Evolutionary conservation across 2,888 invertebrate genomes (phyloP).

Genomic region (Scrobipalpa atriplicella): DNA sequence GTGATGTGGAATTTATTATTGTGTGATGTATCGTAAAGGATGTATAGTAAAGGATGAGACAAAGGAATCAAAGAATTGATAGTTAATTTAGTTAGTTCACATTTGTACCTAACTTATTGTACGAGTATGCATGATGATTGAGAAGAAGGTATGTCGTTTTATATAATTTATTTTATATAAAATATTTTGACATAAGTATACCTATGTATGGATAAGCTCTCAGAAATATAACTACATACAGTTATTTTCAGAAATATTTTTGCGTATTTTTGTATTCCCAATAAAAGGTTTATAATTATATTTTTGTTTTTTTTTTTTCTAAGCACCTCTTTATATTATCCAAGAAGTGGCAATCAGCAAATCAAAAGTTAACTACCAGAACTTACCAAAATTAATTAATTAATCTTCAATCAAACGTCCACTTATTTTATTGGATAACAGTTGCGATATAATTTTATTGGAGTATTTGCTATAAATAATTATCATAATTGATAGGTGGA

Average conservation of each 20-base stretch:
- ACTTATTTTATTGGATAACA: too few relatives aligned
- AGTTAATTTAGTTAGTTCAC: constrained; percentile 12
- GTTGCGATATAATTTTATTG: too few relatives aligned
- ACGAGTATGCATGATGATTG: constrained; percentile 12
- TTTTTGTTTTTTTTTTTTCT: neutral
- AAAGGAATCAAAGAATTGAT: neutral
- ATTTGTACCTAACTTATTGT: constrained; percentile 21
- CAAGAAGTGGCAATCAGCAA: neutral
- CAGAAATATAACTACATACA: neutral
- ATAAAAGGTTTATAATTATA: neutral
- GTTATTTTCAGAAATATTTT: neutral
- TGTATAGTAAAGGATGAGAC: neutral
- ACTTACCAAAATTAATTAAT: too few relatives aligned
- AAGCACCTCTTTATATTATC: neutral
- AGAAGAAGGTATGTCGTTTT: constrained; percentile 5
- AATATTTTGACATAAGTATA: neutral
- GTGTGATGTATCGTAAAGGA: neutral
- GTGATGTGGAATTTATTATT: neutral
- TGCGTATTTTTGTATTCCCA: constrained; percentile 10
- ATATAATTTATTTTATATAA: constrained; percentile 9
- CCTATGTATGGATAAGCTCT: neutral
- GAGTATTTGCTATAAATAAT: too few relatives aligned
- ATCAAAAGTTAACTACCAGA: too few relatives aligned
- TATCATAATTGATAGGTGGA: too few relatives aligned
- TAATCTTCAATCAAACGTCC: too few relatives aligned